These are phyloP conservation scores for Bradypodion ventrale DNA, from an alignment of 2,797 vertebrate genomes.

Conservation along the genomic window DNA sequence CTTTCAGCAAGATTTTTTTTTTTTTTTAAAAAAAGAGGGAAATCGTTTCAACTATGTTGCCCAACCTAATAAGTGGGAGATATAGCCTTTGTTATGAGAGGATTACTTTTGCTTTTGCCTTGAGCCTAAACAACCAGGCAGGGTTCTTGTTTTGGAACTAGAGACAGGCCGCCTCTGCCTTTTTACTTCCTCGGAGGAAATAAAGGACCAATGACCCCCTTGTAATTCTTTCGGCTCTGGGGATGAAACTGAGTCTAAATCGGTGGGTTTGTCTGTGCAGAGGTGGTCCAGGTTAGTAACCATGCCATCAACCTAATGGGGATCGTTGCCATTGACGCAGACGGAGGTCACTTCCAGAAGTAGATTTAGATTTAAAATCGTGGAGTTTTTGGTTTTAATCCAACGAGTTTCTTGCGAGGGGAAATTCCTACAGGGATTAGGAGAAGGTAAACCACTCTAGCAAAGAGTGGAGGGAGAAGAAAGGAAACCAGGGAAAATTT, in stretches of 20 bases:
- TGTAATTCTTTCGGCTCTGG: not conserved
- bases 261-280: no score
- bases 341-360: not conserved
- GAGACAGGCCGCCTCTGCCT: not conserved
- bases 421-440: not conserved
- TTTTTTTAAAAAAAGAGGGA: not conserved
- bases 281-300: not conserved
- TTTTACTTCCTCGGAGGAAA: not conserved
- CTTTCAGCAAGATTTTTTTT: slow-evolving; percentile 17
- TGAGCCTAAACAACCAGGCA: no score
- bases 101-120: not conserved
- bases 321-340: not conserved
- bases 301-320: not conserved
- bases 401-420: not conserved
- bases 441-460: no score
- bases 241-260: not conserved
- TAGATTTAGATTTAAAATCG: not conserved
- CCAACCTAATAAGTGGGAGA: not conserved
- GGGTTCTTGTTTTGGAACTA: no score
- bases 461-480: no score
- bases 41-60: slow-evolving; percentile 21
- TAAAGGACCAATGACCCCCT: not conserved
- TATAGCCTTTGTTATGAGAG: not conserved
- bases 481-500: not conserved
- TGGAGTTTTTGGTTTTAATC: not conserved